Evolutionary conservation across 2,113 vertebrate species (phyloP).

Genomic region (Herpetotheres cachinnans): DNA sequence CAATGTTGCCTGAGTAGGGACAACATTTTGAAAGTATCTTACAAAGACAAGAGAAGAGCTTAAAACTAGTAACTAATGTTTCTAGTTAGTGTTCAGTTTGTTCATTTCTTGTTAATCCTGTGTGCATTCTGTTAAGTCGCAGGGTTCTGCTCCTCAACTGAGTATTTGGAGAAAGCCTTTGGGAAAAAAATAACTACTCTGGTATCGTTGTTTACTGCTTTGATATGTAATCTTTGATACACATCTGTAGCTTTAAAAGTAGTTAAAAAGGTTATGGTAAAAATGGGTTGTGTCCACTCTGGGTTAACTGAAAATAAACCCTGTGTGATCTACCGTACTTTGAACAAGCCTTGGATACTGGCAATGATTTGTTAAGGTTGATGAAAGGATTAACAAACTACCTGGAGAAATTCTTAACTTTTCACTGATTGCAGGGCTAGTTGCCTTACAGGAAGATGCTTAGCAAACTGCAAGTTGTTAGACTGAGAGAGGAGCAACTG

Average conservation of each 20-base stretch:
- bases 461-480: neutral
- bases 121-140: neutral
- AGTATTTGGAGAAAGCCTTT: neutral
- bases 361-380: neutral
- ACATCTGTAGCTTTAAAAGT: neutral
- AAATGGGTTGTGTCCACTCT: neutral
- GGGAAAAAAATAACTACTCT: neutral
- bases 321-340: neutral
- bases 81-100: neutral
- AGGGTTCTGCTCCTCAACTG: fast-evolving
- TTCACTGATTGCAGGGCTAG: neutral
- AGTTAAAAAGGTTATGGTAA: neutral
- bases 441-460: neutral
- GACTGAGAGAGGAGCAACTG: neutral
- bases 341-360: neutral
- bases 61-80: neutral
- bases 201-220: neutral
- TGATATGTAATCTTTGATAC: neutral
- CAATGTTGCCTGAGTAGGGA: neutral
- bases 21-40: neutral
- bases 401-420: neutral
- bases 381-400: neutral
- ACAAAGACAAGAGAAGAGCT: neutral
- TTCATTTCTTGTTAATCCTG: neutral
- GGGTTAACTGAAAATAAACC: neutral